phyloP scores from a whole-genome alignment of 1,140 invertebrate species.

The Holcopasites calliopsidis region DNA sequence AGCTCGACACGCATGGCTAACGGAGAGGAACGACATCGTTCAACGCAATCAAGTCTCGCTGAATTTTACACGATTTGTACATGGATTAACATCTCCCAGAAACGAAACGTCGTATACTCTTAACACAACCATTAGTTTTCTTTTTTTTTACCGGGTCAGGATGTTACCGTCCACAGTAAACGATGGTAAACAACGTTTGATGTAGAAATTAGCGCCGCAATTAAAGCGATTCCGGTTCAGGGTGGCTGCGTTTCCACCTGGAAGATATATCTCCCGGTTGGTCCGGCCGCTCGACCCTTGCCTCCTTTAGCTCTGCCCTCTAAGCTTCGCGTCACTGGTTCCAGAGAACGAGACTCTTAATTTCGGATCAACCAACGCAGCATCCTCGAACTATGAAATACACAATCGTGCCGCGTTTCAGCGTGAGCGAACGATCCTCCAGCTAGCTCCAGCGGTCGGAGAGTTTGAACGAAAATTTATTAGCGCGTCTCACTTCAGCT shows the following conservation, averaged over 20 bases:
- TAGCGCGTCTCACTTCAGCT: conserved; percentile 50
- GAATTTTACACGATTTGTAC: too few species aligned
- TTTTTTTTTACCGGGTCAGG: background rate
- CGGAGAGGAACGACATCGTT: background rate
- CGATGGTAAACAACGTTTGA: conserved; percentile 24
- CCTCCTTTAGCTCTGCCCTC: background rate
- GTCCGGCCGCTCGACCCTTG: too few species aligned
- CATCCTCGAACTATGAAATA: conserved; percentile 49
- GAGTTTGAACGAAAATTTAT: conserved; percentile 72
- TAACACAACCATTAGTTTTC: background rate
- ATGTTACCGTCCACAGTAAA: background rate
- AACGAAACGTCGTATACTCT: background rate
- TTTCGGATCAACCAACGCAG: conserved; percentile 63
- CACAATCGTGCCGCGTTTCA: conserved; percentile 48
- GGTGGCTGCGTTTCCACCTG: conserved; percentile 9
- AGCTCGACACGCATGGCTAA: background rate
- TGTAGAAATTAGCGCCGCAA: conserved; percentile 22
- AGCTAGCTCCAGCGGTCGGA: conserved; percentile 36
- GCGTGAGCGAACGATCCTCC: conserved; percentile 65
- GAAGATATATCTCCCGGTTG: too few species aligned
- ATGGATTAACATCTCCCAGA: background rate
- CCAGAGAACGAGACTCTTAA: conserved; percentile 45
- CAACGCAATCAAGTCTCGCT: too few species aligned
- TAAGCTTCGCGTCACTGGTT: background rate
- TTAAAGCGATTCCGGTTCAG: conserved; percentile 6